Base-by-base conservation (phyloP, 2,113 vertebrate species). In the Grammomys surdaster region DNA sequence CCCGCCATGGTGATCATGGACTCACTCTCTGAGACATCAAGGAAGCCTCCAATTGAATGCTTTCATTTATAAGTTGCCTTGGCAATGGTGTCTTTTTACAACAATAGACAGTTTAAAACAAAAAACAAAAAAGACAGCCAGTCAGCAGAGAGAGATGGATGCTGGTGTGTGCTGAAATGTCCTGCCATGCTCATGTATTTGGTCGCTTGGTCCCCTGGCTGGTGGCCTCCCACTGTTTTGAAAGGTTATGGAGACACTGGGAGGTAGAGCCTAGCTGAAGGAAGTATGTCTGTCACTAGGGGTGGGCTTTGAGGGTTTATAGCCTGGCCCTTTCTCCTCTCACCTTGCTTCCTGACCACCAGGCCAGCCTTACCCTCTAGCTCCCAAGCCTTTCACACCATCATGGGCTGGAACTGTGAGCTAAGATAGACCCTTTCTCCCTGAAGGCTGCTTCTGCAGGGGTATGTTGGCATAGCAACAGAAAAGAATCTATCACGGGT, bases 81-180 rank as follows among this genome's bases (percentile, higher is more conserved):
- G 54, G 56, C 58, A 40, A 40, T 51, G 5, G 60, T 48, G 28
- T 69, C 63, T 48, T 10, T 16, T 46, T 46, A 87, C 43, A 65
- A 16, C 60, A 69, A 24, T 1, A 7, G 63, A 20, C 2, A 3
- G 17, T n/a, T 72, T 8, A 69, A 69, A 63, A 26, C 11, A 65
- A 65, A 69, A 69, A 24, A 9, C 26, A 63, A 63, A 24, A 67
- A 69, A 33, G 67, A 69, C 11, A 67, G 31, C 67, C 67, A 63
- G 56, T 26, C 24, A 17, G 81, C 63, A 69, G 84, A 22, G 40
- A 70, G 46, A 33, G 10, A 14, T 36, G 5, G 14, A 2, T 14
- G 6, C 9, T 16, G 46, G 48, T 8, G 7, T 12, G 24, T 3
- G 2, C 26, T 67, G 40, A 46, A 20, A 1, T 6, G 5, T 36